Base-by-base conservation (phyloP, 2,797 vertebrate species). In the Salmo trutta region DNA sequence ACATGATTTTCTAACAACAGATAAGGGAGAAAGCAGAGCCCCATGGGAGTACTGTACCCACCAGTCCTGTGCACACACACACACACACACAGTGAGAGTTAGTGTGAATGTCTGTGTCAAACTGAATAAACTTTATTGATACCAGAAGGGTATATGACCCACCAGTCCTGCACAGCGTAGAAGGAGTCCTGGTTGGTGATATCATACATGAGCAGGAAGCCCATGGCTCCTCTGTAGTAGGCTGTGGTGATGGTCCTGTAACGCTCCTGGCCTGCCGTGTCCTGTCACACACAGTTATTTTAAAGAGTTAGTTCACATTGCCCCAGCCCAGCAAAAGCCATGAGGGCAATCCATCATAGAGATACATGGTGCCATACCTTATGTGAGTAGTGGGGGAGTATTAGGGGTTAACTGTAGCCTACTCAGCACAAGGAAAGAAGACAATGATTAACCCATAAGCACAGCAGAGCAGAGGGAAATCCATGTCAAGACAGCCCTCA, bases 221-320 rank as follows among this genome's bases (percentile, higher is more conserved):
- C 97, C 97, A 98, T 97, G 84, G 97, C 96, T 17, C 96, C 96
- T 19, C 96, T 91, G 92, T 97, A 97, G 85, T 97, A 98, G 0
- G 96, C 96, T 0, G 96, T 97, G 78, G 97, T 98, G 84, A 98
- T 98, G 6, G 97, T 98, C 3, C 97, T 92, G 88, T 98, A 98
- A 7, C 97, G 93, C 85, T 98, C 97, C 89, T 98, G 97, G 2
- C 97, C 97, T 0, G 97, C 96, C 0, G 96, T 98, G 91, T 98
- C 97, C 97, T 98, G 83, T 24, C 21, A 29, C 71, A 19, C 71
- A 59, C 71, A 31, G 59, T 62, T 62, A 21, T 62, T 62, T 62
- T 24, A 24, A 21, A 6, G n/a, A 62, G 21, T 36, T 7, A 7
- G 41, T 47, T 47, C 41, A 47, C 41, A 47, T 47, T 47, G 41